Conservation (phyloP, 2,888 invertebrate species). For the Flexamia atlantica region DNA sequence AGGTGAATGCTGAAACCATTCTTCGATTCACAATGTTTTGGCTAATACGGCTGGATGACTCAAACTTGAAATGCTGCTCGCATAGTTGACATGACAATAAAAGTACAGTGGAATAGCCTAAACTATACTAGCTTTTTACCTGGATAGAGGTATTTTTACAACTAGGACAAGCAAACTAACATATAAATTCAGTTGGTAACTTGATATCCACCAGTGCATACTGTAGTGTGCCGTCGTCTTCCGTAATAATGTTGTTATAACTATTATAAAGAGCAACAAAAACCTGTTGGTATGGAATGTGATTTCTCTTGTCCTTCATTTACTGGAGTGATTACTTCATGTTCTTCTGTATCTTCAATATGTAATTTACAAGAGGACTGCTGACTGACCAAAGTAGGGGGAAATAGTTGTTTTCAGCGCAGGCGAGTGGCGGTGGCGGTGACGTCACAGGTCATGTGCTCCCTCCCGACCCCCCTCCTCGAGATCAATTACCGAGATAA, state of each 20-base stretch:
- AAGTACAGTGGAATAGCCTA: not conserved
- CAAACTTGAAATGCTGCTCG: not conserved
- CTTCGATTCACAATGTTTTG: constrained; percentile 3
- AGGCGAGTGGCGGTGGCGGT: too few species aligned
- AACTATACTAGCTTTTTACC: not conserved
- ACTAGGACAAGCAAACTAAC: not conserved
- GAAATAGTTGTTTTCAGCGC: too few species aligned
- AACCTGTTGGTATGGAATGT: not conserved
- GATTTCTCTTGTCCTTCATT: not conserved
- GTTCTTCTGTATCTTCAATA: too few species aligned
- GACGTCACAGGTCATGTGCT: too few species aligned
- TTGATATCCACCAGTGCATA: not conserved
- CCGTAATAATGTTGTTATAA: not conserved
- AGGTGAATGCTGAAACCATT: constrained; percentile 6
- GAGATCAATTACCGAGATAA: too few species aligned
- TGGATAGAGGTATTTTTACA: not conserved
- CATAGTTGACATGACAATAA: not conserved
- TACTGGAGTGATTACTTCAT: too few species aligned
- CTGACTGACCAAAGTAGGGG: too few species aligned
- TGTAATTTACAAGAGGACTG: too few species aligned
- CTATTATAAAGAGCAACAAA: not conserved
- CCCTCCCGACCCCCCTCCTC: too few species aligned
- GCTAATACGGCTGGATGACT: not conserved
- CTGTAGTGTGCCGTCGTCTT: not conserved
- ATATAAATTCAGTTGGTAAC: not conserved